Conservation (phyloP, 2,113 vertebrate species). For the Vicugna pacos region DNA sequence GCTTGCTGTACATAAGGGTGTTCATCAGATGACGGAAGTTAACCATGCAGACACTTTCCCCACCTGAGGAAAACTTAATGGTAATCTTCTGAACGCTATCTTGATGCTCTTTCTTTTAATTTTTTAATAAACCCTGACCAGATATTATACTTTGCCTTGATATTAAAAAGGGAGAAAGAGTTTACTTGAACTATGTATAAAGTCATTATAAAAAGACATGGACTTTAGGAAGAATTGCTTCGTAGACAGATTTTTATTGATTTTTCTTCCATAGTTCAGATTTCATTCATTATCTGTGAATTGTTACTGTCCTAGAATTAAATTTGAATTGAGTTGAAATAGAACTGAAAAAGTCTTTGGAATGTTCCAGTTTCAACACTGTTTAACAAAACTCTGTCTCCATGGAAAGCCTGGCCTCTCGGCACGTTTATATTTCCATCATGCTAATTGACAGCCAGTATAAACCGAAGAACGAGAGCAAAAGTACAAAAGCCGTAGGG, state of each 20-base stretch:
- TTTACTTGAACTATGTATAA: slow-evolving; percentile 45
- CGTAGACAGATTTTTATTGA: slow-evolving; percentile 28
- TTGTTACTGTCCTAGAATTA: slow-evolving; percentile 55
- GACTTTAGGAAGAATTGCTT: slow-evolving; percentile 34
- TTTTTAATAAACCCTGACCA: slow-evolving; percentile 23
- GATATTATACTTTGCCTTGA: slow-evolving; percentile 41
- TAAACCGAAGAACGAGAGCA: not conserved
- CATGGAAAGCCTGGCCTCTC: not conserved
- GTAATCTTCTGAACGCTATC: not conserved
- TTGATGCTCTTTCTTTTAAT: slow-evolving; percentile 16
- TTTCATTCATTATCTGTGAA: slow-evolving; percentile 50
- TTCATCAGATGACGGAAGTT: not conserved
- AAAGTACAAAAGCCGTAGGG: not conserved
- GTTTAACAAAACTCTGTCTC: slow-evolving; percentile 41
- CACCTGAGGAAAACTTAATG: not conserved
- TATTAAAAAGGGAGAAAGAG: slow-evolving; percentile 28
- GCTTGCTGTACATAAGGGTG: not conserved
- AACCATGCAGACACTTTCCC: not conserved
- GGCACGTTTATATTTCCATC: not conserved
- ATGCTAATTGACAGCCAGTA: not conserved
- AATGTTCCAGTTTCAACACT: not conserved
- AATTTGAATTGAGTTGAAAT: slow-evolving; percentile 47
- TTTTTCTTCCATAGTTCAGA: slow-evolving; percentile 52
- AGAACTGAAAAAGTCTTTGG: not conserved
- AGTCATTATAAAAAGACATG: slow-evolving; percentile 27